Evolutionary conservation across 2,113 vertebrate genomes (phyloP).

Genomic region (Apodemus sylvaticus): DNA sequence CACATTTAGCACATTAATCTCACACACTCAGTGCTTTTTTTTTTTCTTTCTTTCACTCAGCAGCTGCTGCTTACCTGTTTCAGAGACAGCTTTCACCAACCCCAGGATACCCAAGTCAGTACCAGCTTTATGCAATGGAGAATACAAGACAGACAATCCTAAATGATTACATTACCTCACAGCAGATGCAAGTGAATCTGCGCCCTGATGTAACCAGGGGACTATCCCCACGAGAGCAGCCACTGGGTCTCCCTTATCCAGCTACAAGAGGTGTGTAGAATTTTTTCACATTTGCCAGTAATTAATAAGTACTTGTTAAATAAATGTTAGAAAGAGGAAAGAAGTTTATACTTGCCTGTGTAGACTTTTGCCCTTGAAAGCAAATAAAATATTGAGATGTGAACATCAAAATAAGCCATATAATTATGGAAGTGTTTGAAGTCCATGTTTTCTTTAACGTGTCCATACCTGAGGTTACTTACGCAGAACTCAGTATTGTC

Average conservation of each 20-base stretch:
- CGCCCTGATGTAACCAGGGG: constrained; percentile 93
- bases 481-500: background rate
- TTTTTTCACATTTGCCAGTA: background rate
- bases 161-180: constrained; percentile 99
- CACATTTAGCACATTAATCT: background rate
- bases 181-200: constrained; percentile 98
- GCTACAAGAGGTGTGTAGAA: constrained; percentile 90
- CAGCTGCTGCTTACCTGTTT: constrained; percentile 94
- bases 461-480: background rate
- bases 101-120: constrained; percentile 95
- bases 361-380: background rate
- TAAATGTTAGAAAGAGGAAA: background rate
- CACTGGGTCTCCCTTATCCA: constrained; percentile 91
- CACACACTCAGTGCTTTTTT: background rate
- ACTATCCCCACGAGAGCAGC: constrained; percentile 94
- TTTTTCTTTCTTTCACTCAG: constrained; percentile 60
- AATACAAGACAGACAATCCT: constrained; percentile 99
- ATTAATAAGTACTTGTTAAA: background rate
- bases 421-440: background rate
- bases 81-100: constrained; percentile 96
- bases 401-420: background rate
- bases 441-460: background rate
- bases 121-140: constrained; percentile 99
- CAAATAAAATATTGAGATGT: background rate
- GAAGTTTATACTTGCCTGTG: background rate